These are phyloP conservation scores for honey bee (Apis mellifera) DNA, from an alignment of 1,140 invertebrate species.

Conservation along the genomic window DNA sequence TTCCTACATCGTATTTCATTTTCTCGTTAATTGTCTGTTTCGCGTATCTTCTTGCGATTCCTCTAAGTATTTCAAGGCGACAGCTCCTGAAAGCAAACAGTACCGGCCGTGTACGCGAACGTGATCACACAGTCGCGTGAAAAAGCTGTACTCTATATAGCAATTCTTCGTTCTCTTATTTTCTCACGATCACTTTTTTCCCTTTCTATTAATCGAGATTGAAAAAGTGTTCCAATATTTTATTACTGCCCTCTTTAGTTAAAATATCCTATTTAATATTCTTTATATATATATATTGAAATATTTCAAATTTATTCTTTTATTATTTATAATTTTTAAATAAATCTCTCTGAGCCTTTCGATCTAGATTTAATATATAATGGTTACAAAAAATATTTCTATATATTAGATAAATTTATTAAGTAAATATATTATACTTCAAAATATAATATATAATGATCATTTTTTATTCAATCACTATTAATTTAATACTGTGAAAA, in stretches of 20 bases:
- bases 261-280: too few relatives aligned
- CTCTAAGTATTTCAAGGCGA: conserved; percentile 81
- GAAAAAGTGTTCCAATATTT: background rate
- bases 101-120: conserved; percentile 74
- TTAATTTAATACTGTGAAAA: too few relatives aligned
- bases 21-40: conserved; percentile 62
- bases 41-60: conserved; percentile 71
- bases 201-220: background rate
- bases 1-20: conserved; percentile 55
- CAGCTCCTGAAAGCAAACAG: conserved; percentile 82
- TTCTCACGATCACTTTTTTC: background rate
- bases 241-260: background rate
- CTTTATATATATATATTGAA: too few relatives aligned
- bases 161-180: background rate
- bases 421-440: too few relatives aligned
- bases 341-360: too few relatives aligned
- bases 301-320: too few relatives aligned
- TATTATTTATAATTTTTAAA: too few relatives aligned
- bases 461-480: too few relatives aligned
- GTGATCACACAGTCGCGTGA: conserved; percentile 49
- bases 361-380: too few relatives aligned
- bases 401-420: too few relatives aligned
- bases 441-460: too few relatives aligned
- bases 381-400: too few relatives aligned
- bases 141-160: background rate